phyloP scores from a whole-genome alignment of 2,113 vertebrate species.

The Megaceryle maxima region DNA sequence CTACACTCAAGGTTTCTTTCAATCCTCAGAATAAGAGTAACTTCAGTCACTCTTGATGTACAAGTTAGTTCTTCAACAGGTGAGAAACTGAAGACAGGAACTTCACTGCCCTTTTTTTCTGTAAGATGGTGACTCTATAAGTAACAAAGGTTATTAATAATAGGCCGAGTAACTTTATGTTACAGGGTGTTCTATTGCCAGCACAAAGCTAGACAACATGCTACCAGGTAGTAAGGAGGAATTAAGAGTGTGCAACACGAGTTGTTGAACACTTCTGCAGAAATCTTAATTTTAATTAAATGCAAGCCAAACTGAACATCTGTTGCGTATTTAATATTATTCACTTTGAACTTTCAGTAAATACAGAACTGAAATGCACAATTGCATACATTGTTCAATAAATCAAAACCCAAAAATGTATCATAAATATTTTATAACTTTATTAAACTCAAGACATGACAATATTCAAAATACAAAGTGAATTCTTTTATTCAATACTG shows the following conservation, averaged over 20 bases:
- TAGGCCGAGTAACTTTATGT: not conserved
- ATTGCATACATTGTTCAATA: not conserved
- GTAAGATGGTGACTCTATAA: not conserved
- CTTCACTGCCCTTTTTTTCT: not conserved
- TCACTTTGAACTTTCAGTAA: not conserved
- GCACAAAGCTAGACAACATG: not conserved
- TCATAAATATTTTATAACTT: slow-evolving; percentile 93
- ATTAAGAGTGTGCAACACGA: not conserved
- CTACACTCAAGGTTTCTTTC: not conserved
- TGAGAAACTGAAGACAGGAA: not conserved
- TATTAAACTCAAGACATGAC: slow-evolving; percentile 88
- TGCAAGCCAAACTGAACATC: not conserved
- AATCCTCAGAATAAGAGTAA: not conserved
- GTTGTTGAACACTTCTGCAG: not conserved
- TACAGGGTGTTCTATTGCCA: not conserved
- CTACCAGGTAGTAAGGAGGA: not conserved
- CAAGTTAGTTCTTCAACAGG: not conserved
- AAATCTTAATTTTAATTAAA: not conserved
- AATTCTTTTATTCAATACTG: slow-evolving; percentile 94
- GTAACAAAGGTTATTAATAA: not conserved
- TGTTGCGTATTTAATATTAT: not conserved
- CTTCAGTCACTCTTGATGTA: not conserved
- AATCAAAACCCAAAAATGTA: slow-evolving; percentile 64
- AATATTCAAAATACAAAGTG: slow-evolving; percentile 87
- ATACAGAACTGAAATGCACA: not conserved